A percentile compares a stretch with the other conserved stretches of the same genome.
phyloP scores from a whole-genome alignment of 2,888 invertebrate genomes.

The Campopleginae sp. region DNA sequence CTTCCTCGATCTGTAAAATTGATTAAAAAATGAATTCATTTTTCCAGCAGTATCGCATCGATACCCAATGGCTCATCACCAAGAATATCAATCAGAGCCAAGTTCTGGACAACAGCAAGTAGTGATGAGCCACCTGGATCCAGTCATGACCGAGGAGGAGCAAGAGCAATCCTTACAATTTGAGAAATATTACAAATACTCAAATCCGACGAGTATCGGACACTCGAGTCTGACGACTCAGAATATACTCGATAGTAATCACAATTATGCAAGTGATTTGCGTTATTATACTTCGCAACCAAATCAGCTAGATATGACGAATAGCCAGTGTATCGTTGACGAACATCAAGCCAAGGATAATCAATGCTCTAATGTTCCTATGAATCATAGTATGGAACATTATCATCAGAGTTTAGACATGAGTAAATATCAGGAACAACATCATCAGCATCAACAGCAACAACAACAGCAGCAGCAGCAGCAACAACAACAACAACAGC shows the following conservation, averaged over 20 bases:
- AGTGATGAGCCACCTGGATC: slow-evolving; percentile 79
- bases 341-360: slow-evolving; percentile 80
- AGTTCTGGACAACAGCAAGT: slow-evolving; percentile 75
- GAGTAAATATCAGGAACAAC: slow-evolving; percentile 79
- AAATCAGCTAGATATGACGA: slow-evolving; percentile 79
- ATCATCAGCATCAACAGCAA: slow-evolving; percentile 74
- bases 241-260: slow-evolving; percentile 85
- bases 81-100: slow-evolving; percentile 79
- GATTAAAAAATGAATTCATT: not conserved
- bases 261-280: slow-evolving; percentile 85
- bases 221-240: slow-evolving; percentile 80
- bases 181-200: slow-evolving; percentile 83
- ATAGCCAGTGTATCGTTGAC: slow-evolving; percentile 81
- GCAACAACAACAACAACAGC: slow-evolving; percentile 62
- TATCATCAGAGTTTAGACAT: slow-evolving; percentile 81
- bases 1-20: no score
- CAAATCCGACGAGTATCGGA: slow-evolving; percentile 71
- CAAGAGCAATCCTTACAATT: slow-evolving; percentile 81
- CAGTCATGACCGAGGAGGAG: slow-evolving; percentile 76
- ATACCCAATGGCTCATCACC: slow-evolving; percentile 82
- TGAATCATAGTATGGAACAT: slow-evolving; percentile 80
- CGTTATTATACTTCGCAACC: slow-evolving; percentile 82
- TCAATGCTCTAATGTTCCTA: slow-evolving; percentile 77
- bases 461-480: slow-evolving; percentile 78
- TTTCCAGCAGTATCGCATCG: slow-evolving; percentile 79